A percentile compares a stretch with the other conserved stretches of the same genome.
phyloP scores from a whole-genome alignment of 2,888 invertebrate genomes.

The Criorhina ranunculi region DNA sequence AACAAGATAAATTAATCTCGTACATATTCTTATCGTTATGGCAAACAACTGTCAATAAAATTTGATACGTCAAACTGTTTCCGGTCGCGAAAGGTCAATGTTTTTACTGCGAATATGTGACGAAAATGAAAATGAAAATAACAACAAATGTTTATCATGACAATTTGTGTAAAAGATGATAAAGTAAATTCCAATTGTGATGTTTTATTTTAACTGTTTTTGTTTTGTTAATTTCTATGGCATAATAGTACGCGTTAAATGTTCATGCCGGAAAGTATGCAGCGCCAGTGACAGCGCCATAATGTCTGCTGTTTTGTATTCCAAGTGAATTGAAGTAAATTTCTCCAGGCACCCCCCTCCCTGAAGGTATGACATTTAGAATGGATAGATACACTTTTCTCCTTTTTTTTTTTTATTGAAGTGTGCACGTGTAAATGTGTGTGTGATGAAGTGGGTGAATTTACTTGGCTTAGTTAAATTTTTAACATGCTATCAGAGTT shows the following conservation, averaged over 20 bases:
- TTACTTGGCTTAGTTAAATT: background rate
- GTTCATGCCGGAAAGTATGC: constrained; percentile 58
- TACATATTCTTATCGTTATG: background rate
- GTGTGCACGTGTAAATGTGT: background rate
- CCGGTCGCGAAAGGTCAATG: background rate
- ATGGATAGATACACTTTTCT: background rate
- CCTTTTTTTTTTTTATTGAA: too few species aligned
- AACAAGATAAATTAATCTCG: background rate
- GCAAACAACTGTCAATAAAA: background rate
- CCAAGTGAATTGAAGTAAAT: background rate
- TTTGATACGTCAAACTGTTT: background rate
- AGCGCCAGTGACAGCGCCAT: constrained; percentile 41
- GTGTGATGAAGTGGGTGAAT: background rate
- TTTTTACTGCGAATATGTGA: background rate
- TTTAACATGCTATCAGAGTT: background rate
- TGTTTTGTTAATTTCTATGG: background rate
- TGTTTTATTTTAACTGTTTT: background rate
- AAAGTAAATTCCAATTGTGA: background rate
- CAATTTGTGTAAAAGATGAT: background rate
- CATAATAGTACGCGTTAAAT: constrained; percentile 7
- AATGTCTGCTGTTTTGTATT: constrained; percentile 30
- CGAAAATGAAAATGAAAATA: constrained; percentile 2
- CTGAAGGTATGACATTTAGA: constrained; percentile 12
- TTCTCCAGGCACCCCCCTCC: background rate
- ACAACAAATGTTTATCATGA: background rate